Conservation (phyloP, 92 coral and sea anemone genomes). For the Palythoa grandiflora region DNA sequence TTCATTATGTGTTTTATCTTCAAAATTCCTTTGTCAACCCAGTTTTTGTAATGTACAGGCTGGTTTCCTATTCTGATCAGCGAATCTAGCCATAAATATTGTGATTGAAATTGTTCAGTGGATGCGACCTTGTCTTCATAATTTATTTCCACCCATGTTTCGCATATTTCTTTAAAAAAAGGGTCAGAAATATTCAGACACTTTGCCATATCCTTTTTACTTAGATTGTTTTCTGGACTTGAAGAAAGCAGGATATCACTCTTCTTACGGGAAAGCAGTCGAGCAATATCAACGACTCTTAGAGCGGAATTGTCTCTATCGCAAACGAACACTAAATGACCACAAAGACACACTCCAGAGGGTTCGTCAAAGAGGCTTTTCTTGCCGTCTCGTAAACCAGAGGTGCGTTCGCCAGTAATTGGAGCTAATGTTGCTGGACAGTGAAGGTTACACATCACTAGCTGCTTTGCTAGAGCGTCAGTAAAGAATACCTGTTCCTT, state of each 20-base stretch:
- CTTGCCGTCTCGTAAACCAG: neutral
- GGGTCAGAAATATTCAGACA: no score
- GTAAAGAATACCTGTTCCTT: conserved; percentile 12
- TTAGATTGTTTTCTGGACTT: no score
- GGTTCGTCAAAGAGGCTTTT: conserved; percentile 10
- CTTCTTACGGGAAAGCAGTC: conserved; percentile 4
- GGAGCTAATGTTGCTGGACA: conserved; percentile 5
- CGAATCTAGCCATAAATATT: no score
- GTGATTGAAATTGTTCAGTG: no score
- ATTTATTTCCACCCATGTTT: no score
- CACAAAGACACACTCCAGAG: neutral
- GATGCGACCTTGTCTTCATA: no score
- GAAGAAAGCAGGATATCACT: neutral
- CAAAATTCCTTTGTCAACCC: no score
- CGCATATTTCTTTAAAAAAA: no score
- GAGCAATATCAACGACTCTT: neutral
- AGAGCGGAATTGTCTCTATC: neutral
- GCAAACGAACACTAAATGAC: neutral
- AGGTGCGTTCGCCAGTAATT: neutral
- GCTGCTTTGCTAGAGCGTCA: neutral
- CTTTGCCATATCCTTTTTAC: no score
- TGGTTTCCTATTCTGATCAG: no score
- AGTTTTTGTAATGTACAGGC: no score
- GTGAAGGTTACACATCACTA: neutral
- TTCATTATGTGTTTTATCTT: no score